Base-by-base conservation (phyloP, 2,888 invertebrate species). In the Tetragonula carbonaria region DNA sequence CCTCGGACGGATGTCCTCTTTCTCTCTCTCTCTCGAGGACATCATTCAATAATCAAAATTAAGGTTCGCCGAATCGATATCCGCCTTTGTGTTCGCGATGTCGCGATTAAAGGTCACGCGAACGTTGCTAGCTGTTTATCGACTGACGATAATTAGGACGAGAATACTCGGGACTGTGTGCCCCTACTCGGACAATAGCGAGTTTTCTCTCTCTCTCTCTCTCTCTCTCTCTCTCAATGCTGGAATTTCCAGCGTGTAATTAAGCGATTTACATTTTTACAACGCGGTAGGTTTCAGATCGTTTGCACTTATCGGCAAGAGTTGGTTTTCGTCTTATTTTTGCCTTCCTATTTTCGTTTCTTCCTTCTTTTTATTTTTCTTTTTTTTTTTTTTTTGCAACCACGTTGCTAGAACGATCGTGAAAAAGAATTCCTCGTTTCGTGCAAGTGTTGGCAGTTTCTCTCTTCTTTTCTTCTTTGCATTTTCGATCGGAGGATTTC, bases 221-320 rank as follows among this genome's bases (percentile, higher is more conserved):
- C 45, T 45, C 8, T 45, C 8, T 45, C 1, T 45, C 8, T 11
- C 68, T 68, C 45, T 67, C 23, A 28, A 23, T 8, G 4, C 13
- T 14, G 33, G 23, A 51, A 79, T 73, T 74, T 70, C 50, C 59
- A 45, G 59, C 67, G 45, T 51, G 81, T 81, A 82, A 79, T 79
- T 70, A 74, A 63, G 74, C 79, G 63, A 82, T 82, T 74, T 78
- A 78, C 68, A 62, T 73, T 53, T 79, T 74, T 33, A 33, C 33
- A 79, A 79, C 68, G 45, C 45, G 63, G 55, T 38, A 70, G 74
- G 65, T 74, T 28, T 28, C 73, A 73, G 38, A 78, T 73, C 72
- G 73, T 68, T 78, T 63, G 62, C 63, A 63, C 63, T 74, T 81
- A 59, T 66, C 77, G 66, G 51, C 4, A 66, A 51, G 28, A 28